These are phyloP conservation scores for Leptinotarsa juncta DNA, from an alignment of 2,888 invertebrate species.

Conservation along the genomic window DNA sequence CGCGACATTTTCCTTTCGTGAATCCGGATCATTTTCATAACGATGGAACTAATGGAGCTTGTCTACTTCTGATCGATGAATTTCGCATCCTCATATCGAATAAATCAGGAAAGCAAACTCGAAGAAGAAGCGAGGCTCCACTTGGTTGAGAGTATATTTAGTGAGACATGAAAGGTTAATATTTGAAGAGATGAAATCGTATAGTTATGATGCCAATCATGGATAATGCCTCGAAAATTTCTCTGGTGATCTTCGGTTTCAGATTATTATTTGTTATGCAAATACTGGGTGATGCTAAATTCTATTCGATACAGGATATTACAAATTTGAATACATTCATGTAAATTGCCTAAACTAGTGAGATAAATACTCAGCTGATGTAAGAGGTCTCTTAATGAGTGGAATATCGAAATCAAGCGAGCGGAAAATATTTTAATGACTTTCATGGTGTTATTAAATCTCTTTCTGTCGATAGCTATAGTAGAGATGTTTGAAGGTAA, in stretches of 20 bases:
- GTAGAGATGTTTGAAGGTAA: too few species aligned
- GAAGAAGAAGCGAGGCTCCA: neutral
- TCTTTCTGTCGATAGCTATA: too few species aligned
- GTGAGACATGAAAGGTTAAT: conserved; percentile 1
- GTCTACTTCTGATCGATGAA: conserved; percentile 11
- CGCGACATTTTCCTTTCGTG: neutral
- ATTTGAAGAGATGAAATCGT: conserved; percentile 7
- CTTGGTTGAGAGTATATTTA: conserved; percentile 3
- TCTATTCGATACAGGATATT: too few species aligned
- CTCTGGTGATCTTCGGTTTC: neutral
- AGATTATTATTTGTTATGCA: too few species aligned
- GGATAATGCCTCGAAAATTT: neutral
- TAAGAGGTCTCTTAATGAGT: too few species aligned
- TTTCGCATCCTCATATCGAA: neutral
- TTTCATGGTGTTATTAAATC: too few species aligned
- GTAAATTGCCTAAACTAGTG: too few species aligned
- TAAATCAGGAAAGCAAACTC: neutral
- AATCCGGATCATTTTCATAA: neutral
- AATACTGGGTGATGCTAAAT: too few species aligned
- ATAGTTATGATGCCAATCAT: neutral
- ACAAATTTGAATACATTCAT: too few species aligned
- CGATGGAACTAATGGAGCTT: conserved; percentile 9
- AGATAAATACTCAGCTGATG: too few species aligned
- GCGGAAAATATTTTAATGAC: too few species aligned
- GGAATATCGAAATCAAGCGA: too few species aligned